phyloP scores from a whole-genome alignment of 2,113 vertebrate genomes.

The Tragelaphus buxtoni region DNA sequence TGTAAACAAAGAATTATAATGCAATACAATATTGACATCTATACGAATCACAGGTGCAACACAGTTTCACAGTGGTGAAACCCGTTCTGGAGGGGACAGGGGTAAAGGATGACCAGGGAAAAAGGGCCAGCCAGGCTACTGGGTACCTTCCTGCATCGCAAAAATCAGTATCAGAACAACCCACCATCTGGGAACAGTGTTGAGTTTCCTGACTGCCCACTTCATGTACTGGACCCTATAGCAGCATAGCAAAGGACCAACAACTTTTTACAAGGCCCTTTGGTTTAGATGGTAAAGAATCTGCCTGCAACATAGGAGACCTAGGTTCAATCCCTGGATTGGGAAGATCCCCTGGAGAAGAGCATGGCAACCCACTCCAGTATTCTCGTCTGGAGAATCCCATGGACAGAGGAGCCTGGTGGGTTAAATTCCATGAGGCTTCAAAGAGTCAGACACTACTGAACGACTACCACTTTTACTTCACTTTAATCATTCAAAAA shows the following conservation, averaged over 20 bases:
- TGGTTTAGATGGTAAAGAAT: neutral
- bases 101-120: neutral
- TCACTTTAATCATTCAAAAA: neutral
- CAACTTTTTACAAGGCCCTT: neutral
- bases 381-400: neutral
- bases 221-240: neutral
- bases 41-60: neutral
- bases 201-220: neutral
- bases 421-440: neutral
- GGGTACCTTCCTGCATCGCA: neutral
- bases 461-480: neutral
- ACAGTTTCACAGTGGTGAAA: neutral
- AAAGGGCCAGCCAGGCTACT: no score
- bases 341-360: neutral
- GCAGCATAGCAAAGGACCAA: neutral
- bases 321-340: neutral
- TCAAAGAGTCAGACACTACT: neutral
- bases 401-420: neutral
- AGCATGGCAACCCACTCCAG: neutral
- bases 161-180: neutral
- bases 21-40: neutral
- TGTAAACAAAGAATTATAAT: neutral
- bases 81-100: accelerated
- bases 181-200: neutral
- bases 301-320: neutral